A percentile compares a stretch with the other conserved stretches of the same genome.
Conservation (phyloP, 2,888 invertebrate genomes). For the Eupsilia transversa region DNA sequence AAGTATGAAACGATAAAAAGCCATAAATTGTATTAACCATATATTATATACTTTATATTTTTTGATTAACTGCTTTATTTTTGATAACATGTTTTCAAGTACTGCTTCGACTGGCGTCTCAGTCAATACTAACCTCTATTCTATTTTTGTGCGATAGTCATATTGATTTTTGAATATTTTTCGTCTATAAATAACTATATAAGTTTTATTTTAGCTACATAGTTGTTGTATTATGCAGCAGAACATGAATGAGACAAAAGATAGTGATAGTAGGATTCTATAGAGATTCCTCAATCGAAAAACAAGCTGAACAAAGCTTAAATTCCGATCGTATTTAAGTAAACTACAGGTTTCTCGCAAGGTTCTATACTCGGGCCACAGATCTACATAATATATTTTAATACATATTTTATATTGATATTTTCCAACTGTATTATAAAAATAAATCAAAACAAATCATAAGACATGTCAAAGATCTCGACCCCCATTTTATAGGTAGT, state of each 20-base stretch:
- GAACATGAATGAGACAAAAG: neutral
- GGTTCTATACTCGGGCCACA: neutral
- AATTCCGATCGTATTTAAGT: neutral
- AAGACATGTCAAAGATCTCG: constrained; percentile 55
- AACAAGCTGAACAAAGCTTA: neutral
- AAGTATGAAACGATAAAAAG: constrained; percentile 13
- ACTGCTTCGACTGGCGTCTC: neutral
- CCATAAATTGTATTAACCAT: neutral
- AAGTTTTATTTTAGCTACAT: too few relatives aligned
- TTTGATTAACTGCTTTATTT: constrained; percentile 5
- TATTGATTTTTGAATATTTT: neutral
- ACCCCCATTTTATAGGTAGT: constrained; percentile 53
- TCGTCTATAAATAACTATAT: too few relatives aligned
- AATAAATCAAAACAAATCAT: constrained; percentile 15
- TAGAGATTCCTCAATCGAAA: neutral
- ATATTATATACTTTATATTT: neutral
- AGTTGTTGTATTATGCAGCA: neutral
- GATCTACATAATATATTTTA: neutral
- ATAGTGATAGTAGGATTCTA: neutral
- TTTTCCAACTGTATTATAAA: neutral
- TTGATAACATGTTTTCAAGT: neutral
- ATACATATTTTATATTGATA: neutral
- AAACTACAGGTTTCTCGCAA: neutral
- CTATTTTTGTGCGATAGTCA: neutral
- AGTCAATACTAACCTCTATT: neutral